phyloP scores from a whole-genome alignment of 2,888 invertebrate species.

The Incurvaria masculella region DNA sequence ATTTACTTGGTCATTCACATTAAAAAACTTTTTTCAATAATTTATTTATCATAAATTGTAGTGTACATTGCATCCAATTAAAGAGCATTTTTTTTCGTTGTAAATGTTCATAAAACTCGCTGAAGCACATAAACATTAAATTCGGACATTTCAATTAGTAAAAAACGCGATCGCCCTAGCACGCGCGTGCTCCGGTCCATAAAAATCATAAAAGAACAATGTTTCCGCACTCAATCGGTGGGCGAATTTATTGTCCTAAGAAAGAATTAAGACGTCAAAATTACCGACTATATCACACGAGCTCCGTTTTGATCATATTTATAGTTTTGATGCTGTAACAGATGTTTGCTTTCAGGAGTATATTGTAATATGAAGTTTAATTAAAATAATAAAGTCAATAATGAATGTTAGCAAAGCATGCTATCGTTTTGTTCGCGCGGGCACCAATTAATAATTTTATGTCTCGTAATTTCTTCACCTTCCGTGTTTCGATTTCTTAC shows the following conservation, averaged over 20 bases:
- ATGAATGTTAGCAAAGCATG: constrained; percentile 6
- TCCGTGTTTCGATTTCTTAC: neutral
- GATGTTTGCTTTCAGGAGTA: no score
- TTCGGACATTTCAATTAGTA: constrained; percentile 53
- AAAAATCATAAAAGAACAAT: neutral
- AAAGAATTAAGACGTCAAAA: neutral
- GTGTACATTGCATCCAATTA: no score
- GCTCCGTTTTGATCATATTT: no score
- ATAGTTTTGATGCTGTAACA: no score
- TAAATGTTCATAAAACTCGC: neutral
- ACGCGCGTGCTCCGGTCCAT: constrained; percentile 22
- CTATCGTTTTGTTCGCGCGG: constrained; percentile 4
- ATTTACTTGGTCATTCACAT: no score
- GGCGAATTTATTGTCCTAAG: neutral
- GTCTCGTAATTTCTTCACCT: constrained; percentile 1
- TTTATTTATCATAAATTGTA: no score
- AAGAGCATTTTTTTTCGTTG: neutral
- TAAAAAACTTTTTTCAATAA: no score
- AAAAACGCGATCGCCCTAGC: constrained; percentile 19
- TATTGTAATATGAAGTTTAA: constrained; percentile 1
- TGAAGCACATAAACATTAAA: constrained; percentile 41
- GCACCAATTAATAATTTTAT: constrained; percentile 12
- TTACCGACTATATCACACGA: neutral
- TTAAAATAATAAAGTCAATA: constrained; percentile 11
- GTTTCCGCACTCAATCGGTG: neutral